These are phyloP conservation scores for Xyrauchen texanus DNA, from an alignment of 2,113 vertebrate species.

Conservation along the genomic window DNA sequence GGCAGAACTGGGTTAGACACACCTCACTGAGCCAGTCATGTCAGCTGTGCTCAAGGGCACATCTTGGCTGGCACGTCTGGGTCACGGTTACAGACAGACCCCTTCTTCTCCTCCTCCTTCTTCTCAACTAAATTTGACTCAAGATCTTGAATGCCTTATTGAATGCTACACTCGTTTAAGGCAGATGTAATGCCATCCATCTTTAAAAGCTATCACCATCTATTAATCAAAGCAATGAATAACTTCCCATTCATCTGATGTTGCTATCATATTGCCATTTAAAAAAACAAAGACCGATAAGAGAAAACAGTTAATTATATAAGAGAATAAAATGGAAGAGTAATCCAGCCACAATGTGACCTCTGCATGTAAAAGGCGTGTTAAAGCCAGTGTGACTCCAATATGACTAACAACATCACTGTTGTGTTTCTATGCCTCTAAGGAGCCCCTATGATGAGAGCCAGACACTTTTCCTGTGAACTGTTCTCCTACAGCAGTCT, in stretches of 20 bases:
- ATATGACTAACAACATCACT: neutral
- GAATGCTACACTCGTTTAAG: neutral
- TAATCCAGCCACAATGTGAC: neutral
- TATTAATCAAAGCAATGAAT: neutral
- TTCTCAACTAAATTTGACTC: constrained; percentile 12
- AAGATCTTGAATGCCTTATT: constrained; percentile 19
- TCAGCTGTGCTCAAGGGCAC: constrained; percentile 34
- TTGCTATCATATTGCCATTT: neutral
- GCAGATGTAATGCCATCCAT: too few relatives aligned
- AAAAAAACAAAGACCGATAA: neutral
- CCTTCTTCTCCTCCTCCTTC: neutral
- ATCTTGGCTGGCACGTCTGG: constrained; percentile 53
- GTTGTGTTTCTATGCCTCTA: neutral
- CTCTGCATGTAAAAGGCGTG: neutral
- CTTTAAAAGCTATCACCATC: too few relatives aligned
- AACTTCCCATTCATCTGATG: neutral
- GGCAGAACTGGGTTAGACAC: constrained; percentile 1
- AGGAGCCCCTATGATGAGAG: constrained; percentile 17
- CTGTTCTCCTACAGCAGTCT: constrained; percentile 5
- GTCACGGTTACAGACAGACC: constrained; percentile 49
- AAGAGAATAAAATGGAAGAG: neutral
- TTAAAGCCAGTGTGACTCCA: neutral
- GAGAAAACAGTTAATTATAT: neutral
- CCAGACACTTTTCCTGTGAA: constrained; percentile 40
- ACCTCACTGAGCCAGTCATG: neutral